Percentiles rank a stretch among this genome's conserved stretches.
Evolutionary conservation across 2,888 invertebrate species (phyloP).

Genomic region (Ophion obscuratus): DNA sequence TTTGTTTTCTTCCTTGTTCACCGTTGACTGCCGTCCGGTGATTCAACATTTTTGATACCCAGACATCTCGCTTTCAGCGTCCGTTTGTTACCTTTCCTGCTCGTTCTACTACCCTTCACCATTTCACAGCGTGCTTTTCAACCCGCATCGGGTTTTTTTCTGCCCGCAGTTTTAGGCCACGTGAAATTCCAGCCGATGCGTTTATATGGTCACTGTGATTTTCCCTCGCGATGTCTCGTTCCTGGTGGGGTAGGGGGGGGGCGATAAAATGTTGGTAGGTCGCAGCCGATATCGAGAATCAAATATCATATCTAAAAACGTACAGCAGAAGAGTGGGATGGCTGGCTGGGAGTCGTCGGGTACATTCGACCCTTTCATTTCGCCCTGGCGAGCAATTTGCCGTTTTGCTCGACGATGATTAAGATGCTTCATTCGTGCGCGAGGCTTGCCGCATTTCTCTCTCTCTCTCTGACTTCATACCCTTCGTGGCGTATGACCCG

Average conservation of each 20-base stretch:
- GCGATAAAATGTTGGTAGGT: neutral
- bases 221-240: neutral
- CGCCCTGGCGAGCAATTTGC: conserved; percentile 75
- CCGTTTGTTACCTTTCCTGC: neutral
- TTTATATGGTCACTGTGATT: neutral
- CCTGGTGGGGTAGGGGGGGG: neutral
- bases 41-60: conserved; percentile 41
- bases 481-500: conserved; percentile 33
- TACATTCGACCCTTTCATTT: conserved; percentile 73
- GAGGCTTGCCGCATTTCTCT: conserved; percentile 53
- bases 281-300: conserved; percentile 25
- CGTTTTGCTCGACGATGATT: conserved; percentile 76
- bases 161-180: neutral
- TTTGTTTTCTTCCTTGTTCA: conserved; percentile 17
- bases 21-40: conserved; percentile 34
- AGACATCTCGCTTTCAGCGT: conserved; percentile 34
- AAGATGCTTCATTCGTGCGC: conserved; percentile 77
- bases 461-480: conserved; percentile 34
- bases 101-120: neutral
- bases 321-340: conserved; percentile 37
- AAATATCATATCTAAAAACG: conserved; percentile 10
- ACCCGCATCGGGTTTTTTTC: neutral
- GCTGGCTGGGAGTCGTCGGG: conserved; percentile 49
- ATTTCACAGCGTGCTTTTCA: neutral
- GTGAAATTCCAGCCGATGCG: too few relatives aligned